Percentiles rank a stretch among this genome's conserved stretches.
Conservation (phyloP, 2,113 vertebrate genomes). For the Theristicus caerulescens region DNA sequence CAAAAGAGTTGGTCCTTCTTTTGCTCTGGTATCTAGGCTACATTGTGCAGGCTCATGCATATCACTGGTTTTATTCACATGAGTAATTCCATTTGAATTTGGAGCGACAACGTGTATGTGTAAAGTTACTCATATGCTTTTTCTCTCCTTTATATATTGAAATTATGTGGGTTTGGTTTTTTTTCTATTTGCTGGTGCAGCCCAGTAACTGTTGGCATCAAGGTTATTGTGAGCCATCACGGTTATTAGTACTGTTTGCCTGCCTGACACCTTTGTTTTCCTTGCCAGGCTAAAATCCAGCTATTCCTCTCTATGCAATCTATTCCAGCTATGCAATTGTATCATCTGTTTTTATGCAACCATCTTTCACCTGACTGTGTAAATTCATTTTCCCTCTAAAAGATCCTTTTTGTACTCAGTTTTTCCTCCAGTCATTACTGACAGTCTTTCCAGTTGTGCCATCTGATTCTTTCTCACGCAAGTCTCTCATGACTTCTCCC, state of each 20-base stretch:
- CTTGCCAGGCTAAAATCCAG: conserved; percentile 3
- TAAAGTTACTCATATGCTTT: conserved; percentile 45
- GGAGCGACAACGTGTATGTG: conserved; percentile 11
- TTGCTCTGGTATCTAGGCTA: conserved; percentile 67
- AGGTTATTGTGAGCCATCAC: background rate
- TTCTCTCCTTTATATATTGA: conserved; percentile 46
- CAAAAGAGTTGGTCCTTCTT: conserved; percentile 60
- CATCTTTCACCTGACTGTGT: conserved; percentile 18
- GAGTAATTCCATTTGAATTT: conserved; percentile 66
- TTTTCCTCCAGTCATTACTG: background rate
- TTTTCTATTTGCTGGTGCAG: background rate
- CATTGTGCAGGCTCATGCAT: conserved; percentile 55
- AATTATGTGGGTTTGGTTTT: conserved; percentile 1
- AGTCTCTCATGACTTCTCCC: conserved; percentile 12
- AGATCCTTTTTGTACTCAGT: background rate
- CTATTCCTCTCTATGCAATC: background rate
- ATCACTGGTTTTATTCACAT: conserved; percentile 63
- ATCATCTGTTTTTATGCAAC: background rate
- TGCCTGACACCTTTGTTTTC: conserved; percentile 31
- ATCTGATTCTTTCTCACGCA: conserved; percentile 37
- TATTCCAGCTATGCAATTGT: conserved; percentile 22
- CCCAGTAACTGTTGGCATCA: conserved; percentile 14
- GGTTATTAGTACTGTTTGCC: conserved; percentile 7
- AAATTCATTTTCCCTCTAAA: conserved; percentile 17
- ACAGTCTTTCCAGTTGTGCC: conserved; percentile 8